Base-by-base conservation (phyloP, 2,888 invertebrate species). In the Synanthedon vespiformis region DNA sequence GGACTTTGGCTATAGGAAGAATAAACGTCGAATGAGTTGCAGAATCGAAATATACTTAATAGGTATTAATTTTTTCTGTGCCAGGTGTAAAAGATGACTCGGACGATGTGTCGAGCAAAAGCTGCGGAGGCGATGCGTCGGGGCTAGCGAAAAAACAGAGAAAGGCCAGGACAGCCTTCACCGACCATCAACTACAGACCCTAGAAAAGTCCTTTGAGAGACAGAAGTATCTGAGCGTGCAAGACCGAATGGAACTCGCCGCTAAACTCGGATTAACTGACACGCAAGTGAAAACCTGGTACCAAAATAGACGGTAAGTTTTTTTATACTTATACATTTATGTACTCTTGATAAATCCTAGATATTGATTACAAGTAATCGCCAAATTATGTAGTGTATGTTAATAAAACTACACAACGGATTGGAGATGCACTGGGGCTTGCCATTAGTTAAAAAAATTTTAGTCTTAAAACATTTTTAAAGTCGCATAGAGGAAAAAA, bases 221-320 rank as follows among this genome's bases (percentile, higher is more conserved):
- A 58, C 98, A 98, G 86, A 98, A 98, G 85, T 98, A 97, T 88
- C 91, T 97, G 60, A 96, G 95, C 74, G 97, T 97, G 34, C 99
- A 98, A 77, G 98, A 99, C 79, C 90, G 99, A 61, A 97, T 99
- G 96, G 99, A 99, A 85, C 88, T 99, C 67, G 99, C 99, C 0
- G 95, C 97, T 55, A 96, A 96, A 86, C 89, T 99, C 65, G 95
- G 96, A 67, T 90, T 99, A 55, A 97, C 97, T 48, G 99, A 99
- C 84, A 99, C 99, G 52, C 99, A 99, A 90, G 99, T 99, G 76
- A 99, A 99, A 87, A 99, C 99, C 68, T 99, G 99, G 99, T 99
- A 99, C 85, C 98, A 99, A 84, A 99, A 99, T 78, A 90, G 99
- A 89, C 92, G 98, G 98, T 97, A 78, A 89, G 91, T 77, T 44